These are phyloP conservation scores for Scolopax rusticola DNA, from an alignment of 2,797 vertebrate species.

Conservation along the genomic window DNA sequence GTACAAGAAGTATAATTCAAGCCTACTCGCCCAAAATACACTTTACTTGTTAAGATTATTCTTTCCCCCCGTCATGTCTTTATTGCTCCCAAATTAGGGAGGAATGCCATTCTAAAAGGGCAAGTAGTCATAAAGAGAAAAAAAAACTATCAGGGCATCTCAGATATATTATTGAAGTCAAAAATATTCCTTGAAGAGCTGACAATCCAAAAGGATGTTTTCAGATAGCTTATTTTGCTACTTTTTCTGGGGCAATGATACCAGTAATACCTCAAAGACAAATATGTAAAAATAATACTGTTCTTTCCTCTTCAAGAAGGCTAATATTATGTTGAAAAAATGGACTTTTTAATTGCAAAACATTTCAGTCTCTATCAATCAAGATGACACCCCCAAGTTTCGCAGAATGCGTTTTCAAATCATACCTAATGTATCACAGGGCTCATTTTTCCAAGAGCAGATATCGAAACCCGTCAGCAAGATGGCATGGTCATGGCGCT, in stretches of 20 bases:
- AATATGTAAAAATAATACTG: neutral
- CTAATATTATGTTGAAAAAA: neutral
- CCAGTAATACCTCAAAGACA: neutral
- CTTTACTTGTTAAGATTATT: neutral
- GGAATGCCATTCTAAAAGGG: neutral
- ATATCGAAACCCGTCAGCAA: conserved; percentile 97
- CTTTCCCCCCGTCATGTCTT: neutral
- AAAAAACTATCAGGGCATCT: neutral
- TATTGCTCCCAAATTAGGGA: neutral
- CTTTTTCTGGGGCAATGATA: neutral
- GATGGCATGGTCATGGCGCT: conserved; percentile 95
- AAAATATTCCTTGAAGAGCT: neutral
- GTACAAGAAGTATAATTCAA: neutral
- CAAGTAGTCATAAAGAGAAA: neutral
- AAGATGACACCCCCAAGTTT: neutral
- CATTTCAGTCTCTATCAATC: neutral
- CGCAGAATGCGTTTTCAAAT: neutral
- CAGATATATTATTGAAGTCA: neutral
- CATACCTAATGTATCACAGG: conserved; percentile 95
- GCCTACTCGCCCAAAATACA: neutral
- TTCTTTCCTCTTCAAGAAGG: neutral
- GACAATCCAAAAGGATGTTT: neutral
- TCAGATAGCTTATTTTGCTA: neutral
- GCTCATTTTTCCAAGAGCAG: conserved; percentile 99
- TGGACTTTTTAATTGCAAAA: neutral